Evolutionary conservation across 2,797 vertebrate species (phyloP).

Genomic region (Tarsius wallacei): DNA sequence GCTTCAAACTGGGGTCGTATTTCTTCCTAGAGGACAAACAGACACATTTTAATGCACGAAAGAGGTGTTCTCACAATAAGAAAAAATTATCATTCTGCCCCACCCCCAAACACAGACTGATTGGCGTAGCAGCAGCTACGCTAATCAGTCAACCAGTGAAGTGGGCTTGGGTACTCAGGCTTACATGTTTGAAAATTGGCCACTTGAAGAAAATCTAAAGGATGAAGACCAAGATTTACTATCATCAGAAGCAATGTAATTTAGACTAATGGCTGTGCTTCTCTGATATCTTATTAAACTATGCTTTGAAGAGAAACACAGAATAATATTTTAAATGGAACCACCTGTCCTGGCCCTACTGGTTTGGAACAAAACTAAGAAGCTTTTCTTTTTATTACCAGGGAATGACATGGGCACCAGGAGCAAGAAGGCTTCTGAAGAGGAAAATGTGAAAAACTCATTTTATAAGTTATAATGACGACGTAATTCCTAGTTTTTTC

Average conservation of each 20-base stretch:
- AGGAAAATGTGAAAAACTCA: not conserved
- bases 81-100: conserved; percentile 35
- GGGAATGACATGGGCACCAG: not conserved
- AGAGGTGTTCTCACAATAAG: conserved; percentile 17
- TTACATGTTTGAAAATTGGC: conserved; percentile 64
- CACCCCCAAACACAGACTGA: not conserved
- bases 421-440: not conserved
- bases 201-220: conserved; percentile 63
- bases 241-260: conserved; percentile 65
- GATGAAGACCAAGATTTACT: not conserved
- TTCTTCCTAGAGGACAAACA: conserved; percentile 93
- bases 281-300: conserved; percentile 10
- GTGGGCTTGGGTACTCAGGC: not conserved
- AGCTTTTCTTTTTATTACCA: conserved; percentile 6
- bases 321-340: not conserved
- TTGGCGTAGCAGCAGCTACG: not conserved
- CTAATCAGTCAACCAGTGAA: not conserved
- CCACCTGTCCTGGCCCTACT: not conserved
- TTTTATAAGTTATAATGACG: conserved; percentile 11
- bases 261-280: conserved; percentile 65
- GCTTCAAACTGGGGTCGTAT: conserved; percentile 97
- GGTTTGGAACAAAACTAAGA: not conserved
- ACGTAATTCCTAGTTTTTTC: conserved; percentile 1
- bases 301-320: not conserved
- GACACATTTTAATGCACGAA: conserved; percentile 69